Base-by-base conservation (phyloP, 2,113 vertebrate genomes). In the Pyrgilauda ruficollis region DNA sequence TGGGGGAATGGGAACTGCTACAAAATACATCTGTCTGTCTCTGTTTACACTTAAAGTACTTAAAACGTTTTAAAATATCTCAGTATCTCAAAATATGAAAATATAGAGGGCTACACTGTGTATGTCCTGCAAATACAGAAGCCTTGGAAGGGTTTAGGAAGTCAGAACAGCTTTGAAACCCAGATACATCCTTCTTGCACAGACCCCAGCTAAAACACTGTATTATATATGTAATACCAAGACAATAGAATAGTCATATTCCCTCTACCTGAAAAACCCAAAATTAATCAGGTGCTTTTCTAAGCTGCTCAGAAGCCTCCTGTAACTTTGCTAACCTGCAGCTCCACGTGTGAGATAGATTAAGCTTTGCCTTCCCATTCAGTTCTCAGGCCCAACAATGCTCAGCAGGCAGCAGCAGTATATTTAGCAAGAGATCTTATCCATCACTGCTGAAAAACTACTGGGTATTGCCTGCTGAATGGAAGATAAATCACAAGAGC, bases 401-500 rank as follows among this genome's bases (percentile, higher is more conserved):
- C 98, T 97, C 98, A 98, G 98, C 97, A 97, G 98, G 97, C 94
- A 96, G 63, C 64, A 70, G 93, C 82, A 97, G 97, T 97, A 95
- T 97, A 97, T 98, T 98, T 97, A 98, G 90, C 93, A 96, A 97
- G 80, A 95, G 94, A 97, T 97, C 97, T 97, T 95, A 98, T 97
- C 97, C 97, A 98, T 97, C 98, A 96, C 91, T 96, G 91, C 84
- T 97, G 96, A 98, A 97, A 98, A 98, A 95, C 87, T 97, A 58
- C 77, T 22, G 89, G 75, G 76, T 96, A 97, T 97, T 97, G 97
- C 97, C 96, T 97, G 97, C 96, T 98, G 98, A 98, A 97, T 97
- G 97, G 97, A 93, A 98, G 97, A 98, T 98, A 98, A 98, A 98
- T 98, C 97, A 98, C 89, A 95, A 97, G 97, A 97, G 87, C 85